phyloP scores from a whole-genome alignment of 2,113 vertebrate species.

The Cygnus buccinator region DNA sequence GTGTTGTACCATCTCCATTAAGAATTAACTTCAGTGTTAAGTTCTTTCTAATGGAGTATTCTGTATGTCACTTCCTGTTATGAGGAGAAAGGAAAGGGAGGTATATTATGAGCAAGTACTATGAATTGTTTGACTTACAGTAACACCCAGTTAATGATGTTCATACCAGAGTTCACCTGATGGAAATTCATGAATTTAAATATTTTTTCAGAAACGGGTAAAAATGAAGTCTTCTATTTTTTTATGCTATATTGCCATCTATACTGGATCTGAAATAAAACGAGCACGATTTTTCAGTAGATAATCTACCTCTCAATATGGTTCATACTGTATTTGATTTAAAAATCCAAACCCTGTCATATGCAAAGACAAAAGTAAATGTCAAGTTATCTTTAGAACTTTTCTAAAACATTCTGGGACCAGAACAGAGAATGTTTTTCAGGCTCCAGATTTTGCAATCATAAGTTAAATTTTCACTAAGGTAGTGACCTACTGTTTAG shows the following conservation, averaged over 20 bases:
- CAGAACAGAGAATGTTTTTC: not conserved
- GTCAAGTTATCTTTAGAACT: constrained; percentile 47
- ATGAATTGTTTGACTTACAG: not conserved
- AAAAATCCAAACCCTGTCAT: not conserved
- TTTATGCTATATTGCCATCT: not conserved
- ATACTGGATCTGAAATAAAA: not conserved
- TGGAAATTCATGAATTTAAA: not conserved
- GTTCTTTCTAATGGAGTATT: not conserved
- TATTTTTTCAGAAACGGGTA: not conserved
- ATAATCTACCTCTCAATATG: not conserved
- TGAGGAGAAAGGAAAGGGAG: not conserved
- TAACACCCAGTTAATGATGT: not conserved
- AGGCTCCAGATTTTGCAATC: not conserved
- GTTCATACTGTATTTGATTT: not conserved
- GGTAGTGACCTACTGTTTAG: constrained; percentile 20
- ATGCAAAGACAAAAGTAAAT: constrained; percentile 7
- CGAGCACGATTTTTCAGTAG: not conserved
- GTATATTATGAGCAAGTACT: not conserved
- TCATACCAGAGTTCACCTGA: not conserved
- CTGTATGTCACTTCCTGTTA: not conserved
- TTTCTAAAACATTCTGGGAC: not conserved
- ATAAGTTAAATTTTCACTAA: constrained; percentile 26
- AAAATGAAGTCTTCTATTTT: not conserved
- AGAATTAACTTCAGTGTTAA: not conserved
- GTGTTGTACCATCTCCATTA: not conserved